A percentile compares a stretch with the other conserved stretches of the same genome.
These are phyloP conservation scores for Felis chaus DNA, from an alignment of 2,113 vertebrate genomes.

Conservation along the genomic window DNA sequence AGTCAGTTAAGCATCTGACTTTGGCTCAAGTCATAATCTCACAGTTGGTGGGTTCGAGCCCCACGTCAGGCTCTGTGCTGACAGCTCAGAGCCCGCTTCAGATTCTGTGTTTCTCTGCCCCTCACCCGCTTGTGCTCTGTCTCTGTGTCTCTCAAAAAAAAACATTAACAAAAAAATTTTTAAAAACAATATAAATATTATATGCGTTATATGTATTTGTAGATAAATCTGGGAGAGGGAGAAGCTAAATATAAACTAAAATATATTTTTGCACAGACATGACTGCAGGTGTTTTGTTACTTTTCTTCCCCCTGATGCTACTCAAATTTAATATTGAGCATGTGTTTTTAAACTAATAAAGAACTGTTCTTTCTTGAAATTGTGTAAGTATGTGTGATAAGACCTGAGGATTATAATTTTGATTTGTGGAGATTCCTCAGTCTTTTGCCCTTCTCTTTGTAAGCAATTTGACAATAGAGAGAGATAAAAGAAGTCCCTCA, in stretches of 20 bases:
- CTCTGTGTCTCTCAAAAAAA: no score
- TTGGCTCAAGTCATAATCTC: no score
- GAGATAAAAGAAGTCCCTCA: neutral
- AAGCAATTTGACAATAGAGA: neutral
- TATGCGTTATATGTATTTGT: neutral
- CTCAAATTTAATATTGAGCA: neutral
- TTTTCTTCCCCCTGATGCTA: neutral
- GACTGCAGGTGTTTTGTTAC: neutral
- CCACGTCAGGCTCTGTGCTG: no score
- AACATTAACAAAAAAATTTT: no score
- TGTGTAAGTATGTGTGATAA: neutral
- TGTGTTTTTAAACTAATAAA: neutral
- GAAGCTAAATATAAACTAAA: neutral
- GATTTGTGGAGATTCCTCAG: neutral
- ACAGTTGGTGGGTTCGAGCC: no score
- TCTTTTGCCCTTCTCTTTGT: neutral
- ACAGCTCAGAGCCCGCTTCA: no score
- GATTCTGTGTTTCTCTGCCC: no score
- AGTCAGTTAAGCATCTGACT: no score
- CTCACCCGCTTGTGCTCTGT: no score
- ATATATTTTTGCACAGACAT: neutral
- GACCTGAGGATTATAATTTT: neutral
- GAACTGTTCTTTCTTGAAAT: neutral
- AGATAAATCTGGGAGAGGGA: neutral
- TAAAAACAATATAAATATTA: neutral